Base-by-base conservation (phyloP, 2,888 invertebrate genomes). In the Acrobasis repandana region DNA sequence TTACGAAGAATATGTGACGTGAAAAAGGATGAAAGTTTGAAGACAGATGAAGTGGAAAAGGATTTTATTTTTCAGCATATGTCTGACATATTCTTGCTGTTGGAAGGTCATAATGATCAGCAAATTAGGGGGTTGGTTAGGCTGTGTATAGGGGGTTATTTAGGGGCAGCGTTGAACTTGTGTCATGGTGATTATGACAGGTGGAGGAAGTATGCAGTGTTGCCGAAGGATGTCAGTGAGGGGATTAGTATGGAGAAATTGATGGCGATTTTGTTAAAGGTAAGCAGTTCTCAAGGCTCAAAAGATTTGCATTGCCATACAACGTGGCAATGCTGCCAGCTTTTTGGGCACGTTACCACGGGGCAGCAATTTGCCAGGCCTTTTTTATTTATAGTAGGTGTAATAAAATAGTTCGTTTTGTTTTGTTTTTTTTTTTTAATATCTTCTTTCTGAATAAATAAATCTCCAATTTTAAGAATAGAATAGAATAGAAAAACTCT, bases 51-150 rank as follows among this genome's bases (percentile, higher is more conserved):
- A 9, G 68, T 70, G 34, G 75, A 75, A 10, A 69, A 61, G 15
- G 77, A 79, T 9, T 90, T 90, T 58, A 86, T 89, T 60, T 85
- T 73, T 70, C 96, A 96, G 76, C 93, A 93, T 72, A 90, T 97
- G 67, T 92, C 93, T 9, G 97, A 97, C 80, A 82, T 97, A 18
- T 89, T 96, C 66, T 66, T 76, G 38, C 82, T 95, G 38, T 95
- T 95, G 68, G 93, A 94, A 46, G 88, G 93, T 65, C 97, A 98
- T 82, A 86, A 91, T 52, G 98, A 98, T 85, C 97, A 97, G 0
- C 97, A 97, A 79, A 93, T 98, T 47, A 92, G 96, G 71, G 97
- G 97, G 10, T 92, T 95, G 61, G 91, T 95, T 0, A 93, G 95
- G 63, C 87, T 94, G 8, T 89, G 96, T 68, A 92, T 96, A 60